Conservation (phyloP, 2,797 vertebrate species). For the Octomys mimax region DNA sequence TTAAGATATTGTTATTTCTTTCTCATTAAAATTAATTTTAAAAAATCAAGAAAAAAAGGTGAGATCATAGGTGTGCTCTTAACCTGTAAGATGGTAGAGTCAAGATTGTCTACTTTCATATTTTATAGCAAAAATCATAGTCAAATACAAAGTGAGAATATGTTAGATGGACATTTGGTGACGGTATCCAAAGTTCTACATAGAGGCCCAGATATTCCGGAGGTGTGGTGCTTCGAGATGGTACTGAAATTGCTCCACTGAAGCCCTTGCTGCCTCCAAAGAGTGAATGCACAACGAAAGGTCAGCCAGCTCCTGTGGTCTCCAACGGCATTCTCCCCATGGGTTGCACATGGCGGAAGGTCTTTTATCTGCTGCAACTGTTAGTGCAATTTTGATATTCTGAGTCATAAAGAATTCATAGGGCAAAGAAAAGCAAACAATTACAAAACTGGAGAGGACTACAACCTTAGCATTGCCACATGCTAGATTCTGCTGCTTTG, state of each 20-base stretch:
- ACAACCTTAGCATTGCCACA: constrained; percentile 7
- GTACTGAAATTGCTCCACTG: neutral
- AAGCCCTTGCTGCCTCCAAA: constrained; percentile 13
- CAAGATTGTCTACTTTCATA: neutral
- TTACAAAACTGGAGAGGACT: constrained; percentile 64
- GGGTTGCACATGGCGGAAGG: constrained; percentile 42
- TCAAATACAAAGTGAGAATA: neutral
- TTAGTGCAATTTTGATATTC: constrained; percentile 77
- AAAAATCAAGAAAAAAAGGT: too few species aligned
- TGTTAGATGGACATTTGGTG: neutral
- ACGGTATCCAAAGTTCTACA: constrained; percentile 41
- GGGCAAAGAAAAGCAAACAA: constrained; percentile 70
- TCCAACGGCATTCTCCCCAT: constrained; percentile 37
- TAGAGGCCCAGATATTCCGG: neutral
- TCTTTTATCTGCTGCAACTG: constrained; percentile 74
- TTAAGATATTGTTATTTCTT: neutral
- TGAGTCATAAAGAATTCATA: constrained; percentile 83
- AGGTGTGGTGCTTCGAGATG: constrained; percentile 8
- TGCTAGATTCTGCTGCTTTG: constrained; percentile 50
- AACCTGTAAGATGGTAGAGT: neutral
- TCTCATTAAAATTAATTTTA: neutral
- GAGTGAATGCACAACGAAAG: constrained; percentile 51
- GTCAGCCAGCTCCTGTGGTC: constrained; percentile 60
- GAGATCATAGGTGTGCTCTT: neutral
- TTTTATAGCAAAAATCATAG: constrained; percentile 3